Percentiles rank a stretch among this genome's conserved stretches.
phyloP scores from a whole-genome alignment of 2,113 vertebrate genomes.

The Siniperca chuatsi region DNA sequence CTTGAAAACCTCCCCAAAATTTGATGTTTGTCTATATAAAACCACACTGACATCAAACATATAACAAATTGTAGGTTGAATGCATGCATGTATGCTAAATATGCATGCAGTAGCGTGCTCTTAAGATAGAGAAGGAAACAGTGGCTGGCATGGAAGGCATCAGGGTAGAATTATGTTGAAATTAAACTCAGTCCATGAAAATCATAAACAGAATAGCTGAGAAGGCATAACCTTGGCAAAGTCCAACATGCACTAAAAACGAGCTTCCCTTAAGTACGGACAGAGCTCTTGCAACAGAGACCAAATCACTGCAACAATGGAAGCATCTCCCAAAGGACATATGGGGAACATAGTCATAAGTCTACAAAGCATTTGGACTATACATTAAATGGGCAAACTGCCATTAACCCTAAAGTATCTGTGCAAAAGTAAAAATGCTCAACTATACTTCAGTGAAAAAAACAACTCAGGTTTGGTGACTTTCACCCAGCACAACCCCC shows the following conservation, averaged over 20 bases:
- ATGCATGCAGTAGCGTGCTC: not conserved
- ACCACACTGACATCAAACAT: not conserved
- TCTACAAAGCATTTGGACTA: not conserved
- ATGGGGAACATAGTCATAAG: not conserved
- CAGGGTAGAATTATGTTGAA: not conserved
- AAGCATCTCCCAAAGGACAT: not conserved
- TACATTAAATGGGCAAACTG: not conserved
- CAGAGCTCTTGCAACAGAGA: not conserved
- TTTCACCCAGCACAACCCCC: not conserved
- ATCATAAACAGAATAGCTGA: conserved; percentile 14
- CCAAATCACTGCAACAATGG: not conserved
- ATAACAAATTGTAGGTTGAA: not conserved
- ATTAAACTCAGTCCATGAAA: conserved; percentile 11
- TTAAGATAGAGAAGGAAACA: not conserved
- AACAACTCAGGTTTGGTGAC: not conserved
- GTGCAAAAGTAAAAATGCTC: not conserved
- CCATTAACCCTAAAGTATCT: not conserved
- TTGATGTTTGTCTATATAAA: not conserved
- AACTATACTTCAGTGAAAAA: not conserved
- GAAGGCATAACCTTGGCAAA: not conserved
- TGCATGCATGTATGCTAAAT: not conserved
- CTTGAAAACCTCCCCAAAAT: conserved; percentile 16
- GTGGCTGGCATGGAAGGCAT: not conserved
- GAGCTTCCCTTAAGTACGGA: not conserved
- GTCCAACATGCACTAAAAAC: conserved; percentile 4